phyloP scores from a whole-genome alignment of 2,888 invertebrate genomes.

The Hecatera dysodea region DNA sequence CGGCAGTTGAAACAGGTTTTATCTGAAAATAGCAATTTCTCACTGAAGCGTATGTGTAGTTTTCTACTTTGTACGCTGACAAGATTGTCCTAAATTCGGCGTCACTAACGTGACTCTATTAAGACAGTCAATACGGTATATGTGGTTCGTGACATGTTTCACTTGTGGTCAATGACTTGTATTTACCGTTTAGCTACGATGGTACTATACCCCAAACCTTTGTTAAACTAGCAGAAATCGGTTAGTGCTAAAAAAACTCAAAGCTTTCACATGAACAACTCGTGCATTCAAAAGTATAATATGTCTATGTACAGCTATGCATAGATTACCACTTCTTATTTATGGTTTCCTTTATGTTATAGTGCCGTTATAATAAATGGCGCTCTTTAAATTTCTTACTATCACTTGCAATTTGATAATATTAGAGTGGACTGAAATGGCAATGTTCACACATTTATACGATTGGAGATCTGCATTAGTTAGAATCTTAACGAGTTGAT shows the following conservation, averaged over 20 bases:
- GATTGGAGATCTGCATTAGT: conserved; percentile 19
- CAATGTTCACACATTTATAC: conserved; percentile 37
- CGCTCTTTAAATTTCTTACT: conserved; percentile 31
- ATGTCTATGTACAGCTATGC: conserved; percentile 32
- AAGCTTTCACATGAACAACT: conserved; percentile 39
- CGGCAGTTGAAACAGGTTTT: conserved; percentile 32
- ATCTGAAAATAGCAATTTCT: conserved; percentile 39
- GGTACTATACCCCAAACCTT: conserved; percentile 65
- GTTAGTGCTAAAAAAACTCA: conserved; percentile 45
- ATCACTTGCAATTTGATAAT: conserved; percentile 37
- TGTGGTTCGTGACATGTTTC: conserved; percentile 78
- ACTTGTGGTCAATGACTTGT: conserved; percentile 82
- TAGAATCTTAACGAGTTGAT: background rate
- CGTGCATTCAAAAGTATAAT: conserved; percentile 27
- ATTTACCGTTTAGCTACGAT: conserved; percentile 80
- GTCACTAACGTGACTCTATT: conserved; percentile 75
- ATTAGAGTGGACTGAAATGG: conserved; percentile 12
- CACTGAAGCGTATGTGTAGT: conserved; percentile 14
- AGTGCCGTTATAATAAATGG: conserved; percentile 43
- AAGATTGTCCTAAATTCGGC: conserved; percentile 74
- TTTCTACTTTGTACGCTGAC: conserved; percentile 55
- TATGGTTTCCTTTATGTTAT: conserved; percentile 42
- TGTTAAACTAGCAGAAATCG: conserved; percentile 66
- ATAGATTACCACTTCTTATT: conserved; percentile 42
- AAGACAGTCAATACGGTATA: conserved; percentile 80